A percentile compares a stretch with the other conserved stretches of the same genome.
These are phyloP conservation scores for Fregata magnificens DNA, from an alignment of 2,113 vertebrate genomes.

Conservation along the genomic window DNA sequence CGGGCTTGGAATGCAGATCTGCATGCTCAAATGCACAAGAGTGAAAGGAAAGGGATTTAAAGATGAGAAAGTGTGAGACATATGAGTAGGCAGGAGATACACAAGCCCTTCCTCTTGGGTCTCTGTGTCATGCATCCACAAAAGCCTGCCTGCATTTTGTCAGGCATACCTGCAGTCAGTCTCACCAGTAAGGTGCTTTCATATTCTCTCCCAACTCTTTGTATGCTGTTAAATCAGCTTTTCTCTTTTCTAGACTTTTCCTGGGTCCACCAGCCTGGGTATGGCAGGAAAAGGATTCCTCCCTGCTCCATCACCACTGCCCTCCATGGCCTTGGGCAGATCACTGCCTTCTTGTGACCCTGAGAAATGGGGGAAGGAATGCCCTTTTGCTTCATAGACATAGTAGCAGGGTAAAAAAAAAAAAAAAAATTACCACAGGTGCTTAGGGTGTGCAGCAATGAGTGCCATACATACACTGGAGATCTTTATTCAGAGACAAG, in stretches of 20 bases:
- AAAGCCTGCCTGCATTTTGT: not conserved
- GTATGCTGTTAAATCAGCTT: not conserved
- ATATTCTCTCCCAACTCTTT: not conserved
- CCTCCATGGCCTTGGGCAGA: rapidly evolving
- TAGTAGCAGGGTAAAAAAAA: not conserved
- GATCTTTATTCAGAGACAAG: not conserved
- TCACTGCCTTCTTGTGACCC: not conserved
- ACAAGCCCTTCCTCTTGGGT: not conserved
- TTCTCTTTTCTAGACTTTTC: not conserved
- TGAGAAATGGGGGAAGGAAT: not conserved
- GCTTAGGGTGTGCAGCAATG: not conserved
- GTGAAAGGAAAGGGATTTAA: not conserved
- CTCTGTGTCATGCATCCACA: not conserved
- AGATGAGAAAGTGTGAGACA: not conserved
- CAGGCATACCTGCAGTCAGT: not conserved
- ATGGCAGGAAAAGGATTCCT: not conserved
- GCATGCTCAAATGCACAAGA: not conserved
- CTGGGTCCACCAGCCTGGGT: not conserved
- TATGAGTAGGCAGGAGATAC: not conserved
- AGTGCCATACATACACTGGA: not conserved
- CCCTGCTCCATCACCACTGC: rapidly evolving
- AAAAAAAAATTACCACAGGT: rapidly evolving
- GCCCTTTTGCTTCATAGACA: not conserved
- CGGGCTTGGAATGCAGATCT: not conserved
- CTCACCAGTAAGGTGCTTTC: not conserved